Evolutionary conservation across 2,113 vertebrate species (phyloP).

Genomic region (Anarhynchus alexandrinus): DNA sequence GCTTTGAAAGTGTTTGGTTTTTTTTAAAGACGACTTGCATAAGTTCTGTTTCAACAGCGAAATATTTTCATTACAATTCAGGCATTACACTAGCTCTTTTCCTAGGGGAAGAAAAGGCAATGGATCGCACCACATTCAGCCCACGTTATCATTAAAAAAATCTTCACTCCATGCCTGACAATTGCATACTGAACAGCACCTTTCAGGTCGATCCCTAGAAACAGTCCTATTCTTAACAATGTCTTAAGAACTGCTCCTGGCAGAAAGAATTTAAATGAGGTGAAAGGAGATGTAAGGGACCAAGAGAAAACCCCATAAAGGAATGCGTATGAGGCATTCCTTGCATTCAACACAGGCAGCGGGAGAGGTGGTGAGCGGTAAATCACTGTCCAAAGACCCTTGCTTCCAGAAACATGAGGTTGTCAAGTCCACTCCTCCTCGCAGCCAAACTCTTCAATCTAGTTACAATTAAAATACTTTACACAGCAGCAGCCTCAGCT

Average conservation of each 20-base stretch:
- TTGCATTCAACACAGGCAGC: neutral
- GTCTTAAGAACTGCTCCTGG: neutral
- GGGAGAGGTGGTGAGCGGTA: neutral
- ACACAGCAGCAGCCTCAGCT: neutral
- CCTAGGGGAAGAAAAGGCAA: neutral
- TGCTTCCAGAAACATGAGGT: neutral
- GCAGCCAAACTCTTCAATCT: neutral
- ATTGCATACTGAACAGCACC: neutral
- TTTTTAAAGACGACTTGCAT: neutral
- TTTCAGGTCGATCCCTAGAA: neutral
- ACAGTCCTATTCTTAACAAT: neutral
- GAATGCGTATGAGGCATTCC: neutral
- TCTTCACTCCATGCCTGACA: neutral
- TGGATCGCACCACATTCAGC: neutral
- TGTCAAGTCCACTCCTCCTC: neutral
- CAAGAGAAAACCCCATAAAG: neutral
- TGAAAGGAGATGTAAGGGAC: neutral
- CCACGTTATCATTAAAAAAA: neutral
- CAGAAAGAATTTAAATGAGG: conserved; percentile 7
- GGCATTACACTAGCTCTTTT: neutral
- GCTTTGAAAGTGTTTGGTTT: neutral
- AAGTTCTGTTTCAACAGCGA: neutral
- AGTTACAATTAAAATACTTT: neutral
- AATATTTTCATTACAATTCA: neutral
- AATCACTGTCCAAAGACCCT: neutral